Base-by-base conservation (phyloP, 2,113 vertebrate species). In the Festucalex cinctus region DNA sequence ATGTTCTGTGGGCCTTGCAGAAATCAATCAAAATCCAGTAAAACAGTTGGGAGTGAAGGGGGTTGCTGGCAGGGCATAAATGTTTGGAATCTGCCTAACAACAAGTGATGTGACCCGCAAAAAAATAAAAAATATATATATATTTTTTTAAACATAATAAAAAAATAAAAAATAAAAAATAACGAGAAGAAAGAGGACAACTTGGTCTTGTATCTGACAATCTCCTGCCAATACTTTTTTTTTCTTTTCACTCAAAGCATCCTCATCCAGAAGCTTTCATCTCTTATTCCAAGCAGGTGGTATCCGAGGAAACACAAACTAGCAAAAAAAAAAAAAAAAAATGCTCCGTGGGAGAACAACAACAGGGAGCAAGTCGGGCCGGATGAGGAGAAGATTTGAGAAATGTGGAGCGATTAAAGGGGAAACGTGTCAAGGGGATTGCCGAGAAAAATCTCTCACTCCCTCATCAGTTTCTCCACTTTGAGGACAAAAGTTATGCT, bases 401-500 rank as follows among this genome's bases (percentile, higher is more conserved):
- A 72, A 66, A 57, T 63, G 65, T 74, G 63, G 65, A 28, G 56
- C 64, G 76, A 82, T 76, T 70, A 75, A 83, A 76, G 66, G 53
- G 51, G 65, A 36, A 12, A 56, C 65, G 71, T 74, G 74, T 75
- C 28, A 19, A 57, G 56, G 72, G 66, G 81, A 78, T 81, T 61
- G 68, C 69, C 20, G 65, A 76, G 63, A 69, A 77, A n/a, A 32
- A 83, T 84, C 84, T 79, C 79, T 56, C 64, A 22, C n/a, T 49
- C 48, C 72, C 82, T 76, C 83, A 57, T 79, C 72, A 71, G 81
- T 79, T 63, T 78, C n/a, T n/a, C 1, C 0, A 77, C 79, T 86
- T 85, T 82, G 8, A 51, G 81, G 80, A 83, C 85, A 87, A 81
- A 86, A n/a, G n/a, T n/a, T n/a, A n/a, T n/a, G n/a, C n/a, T n/a